Percentiles rank a stretch among this genome's conserved stretches.
Evolutionary conservation across 2,797 vertebrate species (phyloP).

Genomic region (Allobates femoralis): DNA sequence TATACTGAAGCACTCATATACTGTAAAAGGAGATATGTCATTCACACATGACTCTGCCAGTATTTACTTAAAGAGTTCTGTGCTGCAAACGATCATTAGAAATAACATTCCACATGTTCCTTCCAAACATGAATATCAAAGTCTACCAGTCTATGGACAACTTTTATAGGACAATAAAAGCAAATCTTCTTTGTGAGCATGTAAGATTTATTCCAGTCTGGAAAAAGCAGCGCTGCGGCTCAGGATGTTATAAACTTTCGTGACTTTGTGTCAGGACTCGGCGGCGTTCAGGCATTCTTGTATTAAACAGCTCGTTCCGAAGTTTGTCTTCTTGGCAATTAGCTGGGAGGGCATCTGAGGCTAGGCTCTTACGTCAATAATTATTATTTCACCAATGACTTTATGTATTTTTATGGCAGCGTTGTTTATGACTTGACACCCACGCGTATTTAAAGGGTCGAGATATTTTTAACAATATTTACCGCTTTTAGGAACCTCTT

Average conservation of each 20-base stretch:
- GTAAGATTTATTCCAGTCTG: conserved; percentile 35
- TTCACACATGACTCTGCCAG: background rate
- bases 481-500: background rate
- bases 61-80: conserved; percentile 22
- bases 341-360: conserved; percentile 4
- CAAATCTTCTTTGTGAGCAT: conserved; percentile 3
- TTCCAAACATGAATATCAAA: conserved; percentile 10
- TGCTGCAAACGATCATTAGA: background rate
- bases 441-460: background rate
- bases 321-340: conserved; percentile 21
- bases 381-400: background rate
- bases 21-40: background rate
- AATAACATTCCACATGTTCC: conserved; percentile 14
- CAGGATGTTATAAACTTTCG: conserved; percentile 16
- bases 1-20: background rate
- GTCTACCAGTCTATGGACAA: conserved; percentile 11
- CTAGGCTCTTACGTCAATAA: background rate
- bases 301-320: conserved; percentile 17
- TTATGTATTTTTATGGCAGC: background rate
- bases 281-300: background rate
- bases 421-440: background rate
- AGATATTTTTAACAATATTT: background rate
- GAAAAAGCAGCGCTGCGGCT: background rate
- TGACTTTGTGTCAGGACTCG: conserved; percentile 5
- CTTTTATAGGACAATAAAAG: conserved; percentile 38